These are phyloP conservation scores for Sycobia sp. DNA, from an alignment of 1,140 invertebrate species.

Conservation along the genomic window DNA sequence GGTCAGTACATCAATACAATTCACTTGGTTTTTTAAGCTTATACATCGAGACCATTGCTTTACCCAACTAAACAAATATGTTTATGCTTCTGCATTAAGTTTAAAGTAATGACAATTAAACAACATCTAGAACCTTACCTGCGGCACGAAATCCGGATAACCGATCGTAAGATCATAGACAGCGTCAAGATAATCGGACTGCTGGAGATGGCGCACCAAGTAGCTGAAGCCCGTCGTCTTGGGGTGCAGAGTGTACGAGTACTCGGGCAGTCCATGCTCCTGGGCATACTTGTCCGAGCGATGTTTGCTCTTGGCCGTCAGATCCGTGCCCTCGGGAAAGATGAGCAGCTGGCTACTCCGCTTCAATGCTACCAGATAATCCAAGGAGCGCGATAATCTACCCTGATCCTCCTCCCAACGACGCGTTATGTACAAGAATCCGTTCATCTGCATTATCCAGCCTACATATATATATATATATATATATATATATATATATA, in stretches of 20 bases:
- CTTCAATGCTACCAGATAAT: conserved; percentile 73
- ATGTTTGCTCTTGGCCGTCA: conserved; percentile 72
- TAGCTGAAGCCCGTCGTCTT: conserved; percentile 84
- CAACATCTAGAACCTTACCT: too few species aligned
- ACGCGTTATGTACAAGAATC: conserved; percentile 82
- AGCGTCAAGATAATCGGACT: conserved; percentile 69
- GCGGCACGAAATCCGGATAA: conserved; percentile 72
- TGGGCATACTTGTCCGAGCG: conserved; percentile 77
- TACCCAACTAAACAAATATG: too few species aligned
- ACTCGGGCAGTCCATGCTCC: conserved; percentile 70
- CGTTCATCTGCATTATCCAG: conserved; percentile 88
- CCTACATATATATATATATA: too few species aligned
- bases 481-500: too few species aligned
- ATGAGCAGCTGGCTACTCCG: conserved; percentile 74
- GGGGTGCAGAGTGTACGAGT: conserved; percentile 81
- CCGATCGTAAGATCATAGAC: conserved; percentile 82
- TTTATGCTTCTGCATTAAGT: too few species aligned
- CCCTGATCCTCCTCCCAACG: conserved; percentile 78
- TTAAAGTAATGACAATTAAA: too few species aligned
- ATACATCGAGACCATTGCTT: too few species aligned
- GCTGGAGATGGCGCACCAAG: conserved; percentile 70
- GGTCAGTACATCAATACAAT: too few species aligned
- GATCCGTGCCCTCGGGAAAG: conserved; percentile 89
- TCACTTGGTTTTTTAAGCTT: too few species aligned
- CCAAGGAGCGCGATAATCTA: conserved; percentile 70